Base-by-base conservation (phyloP, 2,797 vertebrate genomes). In the Sebastes trivittatus region DNA sequence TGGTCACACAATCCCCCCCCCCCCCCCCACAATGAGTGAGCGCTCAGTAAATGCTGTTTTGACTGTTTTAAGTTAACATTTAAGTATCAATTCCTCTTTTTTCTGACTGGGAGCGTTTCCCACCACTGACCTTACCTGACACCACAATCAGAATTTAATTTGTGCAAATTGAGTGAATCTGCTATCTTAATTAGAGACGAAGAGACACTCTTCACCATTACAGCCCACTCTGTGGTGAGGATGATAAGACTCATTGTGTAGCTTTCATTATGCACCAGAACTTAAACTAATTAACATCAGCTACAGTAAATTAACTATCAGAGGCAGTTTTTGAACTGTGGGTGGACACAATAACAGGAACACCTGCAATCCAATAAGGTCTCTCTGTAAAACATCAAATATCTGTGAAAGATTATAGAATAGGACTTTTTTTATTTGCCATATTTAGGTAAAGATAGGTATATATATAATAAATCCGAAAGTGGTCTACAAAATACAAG, bases 1-100 rank as follows among this genome's bases (percentile, higher is more conserved):
- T 55, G 93, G 95, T 86, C 49, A 38, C 13, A 38, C 36, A 38
- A 38, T 38, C 25, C 25, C 25, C 14, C 6, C 2, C 1, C 14
- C 38, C 6, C 5, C 38, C 2, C 13, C 5, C 38, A 0, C 38
- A 42, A 42, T 42, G 38, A 42, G 38, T 42, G 38, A 42, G 38
- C 38, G 3, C 18, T 79, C 30, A 18, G n/a, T 68, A 46, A 52
- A 11, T 10, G 20, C 38, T 14, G 11, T 38, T 66, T 13, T 30
- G 16, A 34, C 27, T 13, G 52, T 32, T 63, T 63, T 20, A 5
- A 46, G 38, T 63, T 70, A 20, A 27, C 2, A 1, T 72, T 67
- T 8, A 58, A 61, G 66, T 67, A 32, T 68, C 4, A 52, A 8
- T 52, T 25, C 1, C 7, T 77, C 23, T n/a, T n/a, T n/a, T 58